Evolutionary conservation across 1,140 invertebrate species (phyloP), one percentile per base, ranked within the genome.

Genomic region (Phortica variegata): DNA sequence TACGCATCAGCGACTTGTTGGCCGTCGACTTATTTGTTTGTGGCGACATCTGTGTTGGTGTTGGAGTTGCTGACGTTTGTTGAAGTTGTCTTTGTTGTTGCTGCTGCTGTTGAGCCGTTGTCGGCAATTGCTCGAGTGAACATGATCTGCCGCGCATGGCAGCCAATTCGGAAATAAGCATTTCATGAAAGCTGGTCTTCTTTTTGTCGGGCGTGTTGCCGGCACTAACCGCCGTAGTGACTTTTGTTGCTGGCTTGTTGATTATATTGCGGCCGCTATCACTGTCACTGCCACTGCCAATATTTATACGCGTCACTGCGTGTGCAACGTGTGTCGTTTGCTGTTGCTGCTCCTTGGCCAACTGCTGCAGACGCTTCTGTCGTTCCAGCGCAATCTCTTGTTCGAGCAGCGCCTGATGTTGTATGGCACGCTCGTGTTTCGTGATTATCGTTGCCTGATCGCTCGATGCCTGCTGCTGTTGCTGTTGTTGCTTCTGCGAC

Each of bases 151-250:
- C 63, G 18, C 68, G 65, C 74, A 76, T 76, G 16, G 71, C 74
- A 16, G 74, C 66, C 52, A 76, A 47, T 54, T 76, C 74, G 2
- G 74, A 76, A 32, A 76, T 76, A 39, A 76, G 61, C 51, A 76
- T 56, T 54, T 76, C 74, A 40, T 76, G 74, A 44, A 76, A 76
- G 31, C 65, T 60, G n/a, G 58, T 56, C 53, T 76, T 76, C 50
- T 76, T 18, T 53, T 71, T n/a, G n/a, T 74, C 73, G 2, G 73
- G 58, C 1, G 70, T 61, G 32, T 56, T 56, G n/a, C 57, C 62
- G 16, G 54, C 62, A 32, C 57, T 63, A 7, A 62, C 45, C 4
- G 60, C 56, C 17, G 39, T 56, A 40, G 61, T 69, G 9, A 54
- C 53, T n/a, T 17, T 21, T 38, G 44, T 18, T 19, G 29, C 5